Evolutionary conservation across 2,888 invertebrate genomes (phyloP).

Genomic region (Synergus umbraculus): DNA sequence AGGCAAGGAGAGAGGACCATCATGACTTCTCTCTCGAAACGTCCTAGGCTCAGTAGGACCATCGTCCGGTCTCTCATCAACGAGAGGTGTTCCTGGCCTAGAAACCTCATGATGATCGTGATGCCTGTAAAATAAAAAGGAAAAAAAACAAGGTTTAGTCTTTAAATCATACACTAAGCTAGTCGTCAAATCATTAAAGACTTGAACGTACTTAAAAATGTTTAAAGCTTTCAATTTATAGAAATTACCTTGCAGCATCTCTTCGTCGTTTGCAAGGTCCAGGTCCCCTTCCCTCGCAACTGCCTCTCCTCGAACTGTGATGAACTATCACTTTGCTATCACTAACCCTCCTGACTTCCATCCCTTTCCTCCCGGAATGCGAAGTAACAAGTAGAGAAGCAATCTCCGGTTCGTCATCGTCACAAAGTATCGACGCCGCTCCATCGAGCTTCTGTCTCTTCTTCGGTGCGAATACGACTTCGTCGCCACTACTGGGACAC

Average conservation of each 20-base stretch:
- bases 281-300: slow-evolving; percentile 72
- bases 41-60: slow-evolving; percentile 87
- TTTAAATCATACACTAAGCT: background rate
- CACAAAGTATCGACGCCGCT: slow-evolving; percentile 68
- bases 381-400: slow-evolving; percentile 74
- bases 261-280: slow-evolving; percentile 74
- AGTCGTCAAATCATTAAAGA: too few species aligned
- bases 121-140: slow-evolving; percentile 64
- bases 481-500: slow-evolving; percentile 85
- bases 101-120: slow-evolving; percentile 82
- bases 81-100: slow-evolving; percentile 90
- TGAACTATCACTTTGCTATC: slow-evolving; percentile 73
- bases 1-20: slow-evolving; percentile 88
- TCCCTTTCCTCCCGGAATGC: slow-evolving; percentile 73
- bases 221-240: slow-evolving; percentile 3
- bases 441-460: slow-evolving; percentile 83
- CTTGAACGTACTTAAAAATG: background rate
- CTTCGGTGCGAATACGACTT: slow-evolving; percentile 81
- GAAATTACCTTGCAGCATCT: slow-evolving; percentile 67
- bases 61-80: slow-evolving; percentile 89
- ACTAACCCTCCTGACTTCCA: slow-evolving; percentile 74
- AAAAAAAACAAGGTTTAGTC: background rate
- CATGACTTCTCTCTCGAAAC: slow-evolving; percentile 81
- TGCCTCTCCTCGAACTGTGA: slow-evolving; percentile 69
- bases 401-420: slow-evolving; percentile 75